Conservation (phyloP, 2,888 invertebrate genomes). For the Anorthoa munda region DNA sequence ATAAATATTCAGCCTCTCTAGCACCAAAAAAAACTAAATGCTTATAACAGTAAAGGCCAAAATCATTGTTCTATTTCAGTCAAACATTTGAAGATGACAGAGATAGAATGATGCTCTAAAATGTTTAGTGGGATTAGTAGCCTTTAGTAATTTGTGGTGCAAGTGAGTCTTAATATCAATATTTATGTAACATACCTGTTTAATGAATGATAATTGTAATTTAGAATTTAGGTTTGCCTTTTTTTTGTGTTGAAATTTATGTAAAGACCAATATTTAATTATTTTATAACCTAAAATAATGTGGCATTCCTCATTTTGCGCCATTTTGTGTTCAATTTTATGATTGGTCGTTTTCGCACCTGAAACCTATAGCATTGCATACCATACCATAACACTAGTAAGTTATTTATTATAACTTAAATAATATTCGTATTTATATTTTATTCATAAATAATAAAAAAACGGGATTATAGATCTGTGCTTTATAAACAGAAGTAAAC, state of each 20-base stretch:
- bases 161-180: neutral
- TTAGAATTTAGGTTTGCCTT: slow-evolving; percentile 6
- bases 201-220: slow-evolving; percentile 6
- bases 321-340: slow-evolving; percentile 46
- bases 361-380: neutral
- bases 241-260: neutral
- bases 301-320: slow-evolving; percentile 15
- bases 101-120: neutral
- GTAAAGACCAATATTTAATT: neutral
- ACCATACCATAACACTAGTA: neutral
- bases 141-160: neutral
- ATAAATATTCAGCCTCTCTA: neutral
- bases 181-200: neutral
- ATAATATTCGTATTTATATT: slow-evolving; percentile 36
- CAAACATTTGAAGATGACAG: neutral
- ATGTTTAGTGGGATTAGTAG: neutral
- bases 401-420: slow-evolving; percentile 34
- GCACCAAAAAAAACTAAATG: neutral
- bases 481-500: slow-evolving; percentile 44
- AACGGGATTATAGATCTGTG: slow-evolving; percentile 54
- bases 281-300: neutral
- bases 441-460: slow-evolving; percentile 49
- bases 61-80: neutral
- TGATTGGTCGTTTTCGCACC: slow-evolving; percentile 18
- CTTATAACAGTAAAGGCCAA: neutral